Evolutionary conservation across 2,888 invertebrate genomes (phyloP), one percentile per base, ranked within the genome.

Genomic region (Lochmaea crataegi): DNA sequence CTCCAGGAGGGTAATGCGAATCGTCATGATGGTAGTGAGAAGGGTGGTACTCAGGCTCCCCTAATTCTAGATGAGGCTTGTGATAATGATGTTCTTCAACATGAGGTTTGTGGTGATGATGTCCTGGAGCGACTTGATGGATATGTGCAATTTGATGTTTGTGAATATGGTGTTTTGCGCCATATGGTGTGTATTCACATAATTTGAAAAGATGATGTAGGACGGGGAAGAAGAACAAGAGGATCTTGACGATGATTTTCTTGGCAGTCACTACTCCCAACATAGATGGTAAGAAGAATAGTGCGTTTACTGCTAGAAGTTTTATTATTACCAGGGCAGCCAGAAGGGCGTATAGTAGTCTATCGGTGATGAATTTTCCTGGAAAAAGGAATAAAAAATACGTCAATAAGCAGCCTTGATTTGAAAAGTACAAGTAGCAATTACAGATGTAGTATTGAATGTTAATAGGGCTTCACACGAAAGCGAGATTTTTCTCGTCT

Each of bases 261-360:
- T 96, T 96, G 3, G 95, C 95, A 0, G 95, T 92, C 0, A 93
- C 93, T 18, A 94, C 91, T 2, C 95, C 95, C 79, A 95, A 90
- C 65, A 95, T 87, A 65, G 95, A 86, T 0, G 95, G 95, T 75
- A 95, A 87, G 22, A 96, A 89, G 88, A 95, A 95, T 83, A 95
- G 89, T 76, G 95, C 87, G 87, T 95, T 95, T 80, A 95, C 87
- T 76, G 94, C 94, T 77, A 95, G 91, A 75, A 96, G 88, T 84
- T 95, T 95, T 71, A 95, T 90, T 63, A 95, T 92, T 66, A 96
- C 86, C 75, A 95, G 87, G 51, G 95, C 89, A 0, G 94, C 94
- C 81, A 95, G 87, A 63, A 95, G 91, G 51, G 94, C 94, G 82
- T 93, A 90, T 51, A 86, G 83, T 69, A 95, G 85, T 84, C 94